Evolutionary conservation across 2,888 invertebrate species (phyloP), one percentile per base, ranked within the genome.

Genomic region (Ramazzottius varieornatus): DNA sequence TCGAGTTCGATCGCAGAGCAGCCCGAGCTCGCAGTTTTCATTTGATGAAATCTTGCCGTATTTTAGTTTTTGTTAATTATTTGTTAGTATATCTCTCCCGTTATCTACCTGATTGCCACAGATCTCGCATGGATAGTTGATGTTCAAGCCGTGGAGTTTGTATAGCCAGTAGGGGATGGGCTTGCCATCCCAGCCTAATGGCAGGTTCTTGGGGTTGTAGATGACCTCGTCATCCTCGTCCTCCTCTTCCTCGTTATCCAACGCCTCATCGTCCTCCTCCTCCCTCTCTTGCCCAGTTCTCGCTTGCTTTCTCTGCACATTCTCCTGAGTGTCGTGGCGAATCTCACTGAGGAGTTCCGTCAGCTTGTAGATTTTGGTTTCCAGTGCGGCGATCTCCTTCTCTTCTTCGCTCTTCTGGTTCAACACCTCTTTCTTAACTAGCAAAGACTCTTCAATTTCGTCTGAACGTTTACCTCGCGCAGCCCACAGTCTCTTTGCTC

Each of bases 151-250:
- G 74, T 99, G 98, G 2, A 99, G 80, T 76, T 99, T 99, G 79
- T 99, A 99, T 66, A 98, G 77, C 96, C 96, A 96, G 77, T 96
- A 96, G 0, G 96, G 94, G 67, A 82, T 82, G 2, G 81, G 81
- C 77, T 94, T 96, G 66, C 94, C 94, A 78, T 96, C 96, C 94
- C 94, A 98, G 0, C 96, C 98, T 0, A 99, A 82, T 0, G 98
- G 98, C 66, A 99, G 79, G 79, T 99, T 99, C 78, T 99, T 99
- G 0, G 98, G 98, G 79, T 99, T 99, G 76, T 98, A 98, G 0
- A 96, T 96, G 34, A 96, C 89, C 73, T 93, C 92, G 68, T 92
- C 89, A 65, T 80, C 80, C 70, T 90, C 89, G 67, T 84, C 83
- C 71, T 88, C 88, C 67, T 91, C 87, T 69, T 81, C 80, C 63